These are phyloP conservation scores for Hirtodrosophila histrioides DNA, from an alignment of 2,888 invertebrate genomes.

Conservation along the genomic window DNA sequence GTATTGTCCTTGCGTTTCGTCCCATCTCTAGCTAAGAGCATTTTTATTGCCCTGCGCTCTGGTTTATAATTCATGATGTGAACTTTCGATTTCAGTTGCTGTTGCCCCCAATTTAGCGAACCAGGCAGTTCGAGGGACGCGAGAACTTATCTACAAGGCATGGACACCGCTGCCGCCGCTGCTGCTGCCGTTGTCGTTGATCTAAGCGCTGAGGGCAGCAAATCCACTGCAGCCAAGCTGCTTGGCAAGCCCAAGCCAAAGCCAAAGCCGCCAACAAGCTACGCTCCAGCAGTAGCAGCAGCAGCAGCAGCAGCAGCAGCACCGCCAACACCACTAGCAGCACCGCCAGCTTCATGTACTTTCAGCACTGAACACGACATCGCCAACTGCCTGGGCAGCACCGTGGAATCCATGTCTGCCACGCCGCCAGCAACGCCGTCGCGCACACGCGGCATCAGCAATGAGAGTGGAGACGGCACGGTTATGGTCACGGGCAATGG, in stretches of 20 bases:
- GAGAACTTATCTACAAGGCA: slow-evolving; percentile 39
- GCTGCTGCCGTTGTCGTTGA: slow-evolving; percentile 73
- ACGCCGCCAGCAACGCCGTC: slow-evolving; percentile 77
- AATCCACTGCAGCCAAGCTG: slow-evolving; percentile 43
- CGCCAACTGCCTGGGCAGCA: slow-evolving; percentile 73
- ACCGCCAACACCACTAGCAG: slow-evolving; percentile 20
- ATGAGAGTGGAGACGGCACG: slow-evolving; percentile 14
- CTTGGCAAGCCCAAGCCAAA: slow-evolving; percentile 44
- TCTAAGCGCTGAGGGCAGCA: slow-evolving; percentile 58
- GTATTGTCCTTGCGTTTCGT: no score
- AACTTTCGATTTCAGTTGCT: slow-evolving; percentile 59
- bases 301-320: slow-evolving; percentile 42
- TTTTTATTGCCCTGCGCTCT: slow-evolving; percentile 46
- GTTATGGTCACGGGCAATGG: slow-evolving; percentile 1
- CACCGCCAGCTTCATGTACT: slow-evolving; percentile 10
- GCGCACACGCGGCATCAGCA: slow-evolving; percentile 31
- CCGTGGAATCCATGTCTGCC: slow-evolving; percentile 78
- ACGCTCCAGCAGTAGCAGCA: slow-evolving; percentile 46
- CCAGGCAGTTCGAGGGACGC: slow-evolving; percentile 18
- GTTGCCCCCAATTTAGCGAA: slow-evolving; percentile 44
- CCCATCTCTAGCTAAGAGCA: neutral
- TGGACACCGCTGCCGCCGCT: slow-evolving; percentile 73
- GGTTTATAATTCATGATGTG: slow-evolving; percentile 59
- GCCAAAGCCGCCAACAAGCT: slow-evolving; percentile 34
- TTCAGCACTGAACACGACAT: slow-evolving; percentile 26